A percentile compares a stretch with the other conserved stretches of the same genome.
These are phyloP conservation scores for Polydrusus pterygomalis DNA, from an alignment of 2,888 invertebrate species.

Conservation along the genomic window DNA sequence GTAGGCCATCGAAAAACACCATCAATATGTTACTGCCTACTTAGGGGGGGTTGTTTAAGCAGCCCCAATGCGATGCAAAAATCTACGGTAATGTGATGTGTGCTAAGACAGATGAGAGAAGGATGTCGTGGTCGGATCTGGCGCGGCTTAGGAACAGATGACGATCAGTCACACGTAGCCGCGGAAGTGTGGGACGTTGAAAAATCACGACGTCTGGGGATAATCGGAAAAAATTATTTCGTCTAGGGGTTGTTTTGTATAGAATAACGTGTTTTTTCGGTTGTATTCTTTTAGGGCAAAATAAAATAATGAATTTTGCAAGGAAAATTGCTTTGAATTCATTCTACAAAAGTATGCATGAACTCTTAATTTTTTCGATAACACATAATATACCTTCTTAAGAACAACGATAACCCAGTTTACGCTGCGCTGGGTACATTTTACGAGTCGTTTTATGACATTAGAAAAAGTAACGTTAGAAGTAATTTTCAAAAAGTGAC, in stretches of 20 bases:
- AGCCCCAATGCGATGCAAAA: constrained; percentile 51
- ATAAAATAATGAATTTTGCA: too few relatives aligned
- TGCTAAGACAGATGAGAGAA: constrained; percentile 64
- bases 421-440: too few relatives aligned
- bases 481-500: too few relatives aligned
- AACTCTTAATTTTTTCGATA: too few relatives aligned
- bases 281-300: not conserved
- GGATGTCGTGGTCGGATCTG: constrained; percentile 66
- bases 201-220: constrained; percentile 58
- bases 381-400: too few relatives aligned
- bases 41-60: constrained; percentile 43
- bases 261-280: not conserved
- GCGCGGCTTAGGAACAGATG: constrained; percentile 65
- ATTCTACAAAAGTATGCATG: too few relatives aligned
- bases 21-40: constrained; percentile 51
- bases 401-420: too few relatives aligned
- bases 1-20: constrained; percentile 37
- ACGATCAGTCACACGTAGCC: constrained; percentile 65
- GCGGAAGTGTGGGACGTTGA: constrained; percentile 65
- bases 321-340: too few relatives aligned
- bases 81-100: constrained; percentile 58
- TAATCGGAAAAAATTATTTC: constrained; percentile 35
- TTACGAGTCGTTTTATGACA: too few relatives aligned
- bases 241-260: constrained; percentile 2
- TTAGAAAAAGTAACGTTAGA: too few relatives aligned